Evolutionary conservation across 2,888 invertebrate genomes (phyloP), one percentile per base, ranked within the genome.

Genomic region (Drosophila fungiperda): DNA sequence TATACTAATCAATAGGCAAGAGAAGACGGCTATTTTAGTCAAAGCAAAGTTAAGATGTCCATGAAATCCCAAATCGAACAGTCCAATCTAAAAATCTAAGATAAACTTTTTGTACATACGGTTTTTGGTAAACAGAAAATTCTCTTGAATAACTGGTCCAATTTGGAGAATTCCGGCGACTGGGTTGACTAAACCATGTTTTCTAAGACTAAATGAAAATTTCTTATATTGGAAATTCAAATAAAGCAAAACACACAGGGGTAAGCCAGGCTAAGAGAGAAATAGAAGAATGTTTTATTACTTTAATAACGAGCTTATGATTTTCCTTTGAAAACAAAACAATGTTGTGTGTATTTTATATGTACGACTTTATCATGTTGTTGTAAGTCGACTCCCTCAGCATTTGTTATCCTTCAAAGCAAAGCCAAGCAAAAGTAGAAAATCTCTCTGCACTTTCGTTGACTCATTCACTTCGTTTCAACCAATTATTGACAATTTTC

Each of bases 401-500:
- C 11, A 45, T 6, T 55, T 40, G 33, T 42, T 33, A 15, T 52
- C 11, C 20, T 23, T 29, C 17, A 32, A 32, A 32, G 23, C 42
- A 55, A 62, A 50, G 53, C 36, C 54, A 68, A 36, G 42, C 32
- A 64, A 60, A 60, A 64, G 68, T 48, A 36, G 50, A 54, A 62
- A 64, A 32, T 7, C 17, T 4, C 29, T 40, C 53, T 8, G 4
- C 45, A n/a, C 11, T 54, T n/a, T 29, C 26, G n/a, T 36, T 54
- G 38, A 36, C 26, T 26, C 32, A 23, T n/a, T 57, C 66, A 26
- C 68, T 67, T 29, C 29, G 54, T 45, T 57, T 65, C 67, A 81
- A 73, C 80, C 78, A 86, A 84, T 86, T 86, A 83, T 76, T 78
- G 80, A 58, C 52, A 82, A 72, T 85, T 77, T 78, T 58, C 50